Evolutionary conservation across 2,888 invertebrate species (phyloP).

Genomic region (Dasysyrphus tricinctus): DNA sequence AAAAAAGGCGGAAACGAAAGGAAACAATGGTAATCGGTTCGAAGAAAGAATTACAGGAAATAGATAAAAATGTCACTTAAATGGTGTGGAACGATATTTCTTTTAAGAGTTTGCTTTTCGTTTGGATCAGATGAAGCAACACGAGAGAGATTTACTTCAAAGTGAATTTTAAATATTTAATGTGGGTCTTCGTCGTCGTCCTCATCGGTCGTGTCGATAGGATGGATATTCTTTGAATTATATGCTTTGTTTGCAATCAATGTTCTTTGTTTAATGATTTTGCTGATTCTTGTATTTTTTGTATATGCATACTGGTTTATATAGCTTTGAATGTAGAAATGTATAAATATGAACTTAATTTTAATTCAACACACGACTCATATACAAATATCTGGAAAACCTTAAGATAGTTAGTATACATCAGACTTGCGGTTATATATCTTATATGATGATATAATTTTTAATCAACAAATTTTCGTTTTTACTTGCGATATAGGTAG

Average conservation of each 20-base stretch:
- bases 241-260: slow-evolving; percentile 32
- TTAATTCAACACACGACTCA: too few relatives aligned
- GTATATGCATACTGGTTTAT: not conserved
- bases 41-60: slow-evolving; percentile 61
- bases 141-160: slow-evolving; percentile 39
- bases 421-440: too few relatives aligned
- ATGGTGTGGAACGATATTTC: slow-evolving; percentile 66
- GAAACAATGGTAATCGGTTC: slow-evolving; percentile 69
- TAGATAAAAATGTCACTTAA: slow-evolving; percentile 70
- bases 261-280: slow-evolving; percentile 17
- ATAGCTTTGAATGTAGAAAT: not conserved
- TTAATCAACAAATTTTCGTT: too few relatives aligned
- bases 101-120: slow-evolving; percentile 45
- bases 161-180: slow-evolving; percentile 47
- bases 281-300: not conserved
- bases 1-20: slow-evolving; percentile 40
- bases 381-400: too few relatives aligned
- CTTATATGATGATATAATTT: too few relatives aligned
- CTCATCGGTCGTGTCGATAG: too few relatives aligned
- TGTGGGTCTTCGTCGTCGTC: slow-evolving; percentile 9
- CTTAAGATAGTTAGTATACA: too few relatives aligned
- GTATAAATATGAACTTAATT: not conserved
- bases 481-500: too few relatives aligned
- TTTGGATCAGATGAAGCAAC: slow-evolving; percentile 27
- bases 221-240: slow-evolving; percentile 3